These are phyloP conservation scores for Phaonia tiefii DNA, from an alignment of 2,888 invertebrate species.

Conservation along the genomic window DNA sequence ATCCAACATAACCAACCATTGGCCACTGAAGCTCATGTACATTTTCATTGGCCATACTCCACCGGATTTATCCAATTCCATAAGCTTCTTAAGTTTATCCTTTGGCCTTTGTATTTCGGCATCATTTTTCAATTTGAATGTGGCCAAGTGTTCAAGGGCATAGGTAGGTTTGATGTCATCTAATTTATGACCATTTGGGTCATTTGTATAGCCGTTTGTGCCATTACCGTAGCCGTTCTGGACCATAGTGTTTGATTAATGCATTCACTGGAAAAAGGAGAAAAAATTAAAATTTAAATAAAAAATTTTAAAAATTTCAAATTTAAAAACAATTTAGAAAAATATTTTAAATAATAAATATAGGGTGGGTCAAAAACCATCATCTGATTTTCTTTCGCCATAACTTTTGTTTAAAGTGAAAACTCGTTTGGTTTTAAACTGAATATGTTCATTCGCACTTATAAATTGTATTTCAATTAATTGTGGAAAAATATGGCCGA, in stretches of 20 bases:
- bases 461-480: too few relatives aligned
- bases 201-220: not conserved
- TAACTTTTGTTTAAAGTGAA: too few relatives aligned
- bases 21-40: slow-evolving; percentile 92
- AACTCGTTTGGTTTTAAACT: too few relatives aligned
- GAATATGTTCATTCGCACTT: too few relatives aligned
- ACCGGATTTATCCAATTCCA: slow-evolving; percentile 94
- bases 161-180: slow-evolving; percentile 85
- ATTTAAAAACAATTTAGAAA: too few relatives aligned
- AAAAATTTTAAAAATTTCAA: not conserved
- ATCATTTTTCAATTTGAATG: slow-evolving; percentile 96
- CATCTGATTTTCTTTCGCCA: too few relatives aligned
- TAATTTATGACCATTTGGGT: slow-evolving; percentile 25
- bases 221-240: slow-evolving; percentile 41
- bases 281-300: not conserved
- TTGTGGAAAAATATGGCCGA: too few relatives aligned
- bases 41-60: slow-evolving; percentile 99
- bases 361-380: too few relatives aligned
- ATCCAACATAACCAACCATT: slow-evolving; percentile 95
- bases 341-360: too few relatives aligned
- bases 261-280: slow-evolving; percentile 10
- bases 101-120: slow-evolving; percentile 93
- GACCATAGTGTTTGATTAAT: slow-evolving; percentile 41
- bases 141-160: slow-evolving; percentile 98
- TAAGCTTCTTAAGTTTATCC: slow-evolving; percentile 94